Evolutionary conservation across 2,888 invertebrate genomes (phyloP).

Genomic region (Eueremaeus valkanovi): DNA sequence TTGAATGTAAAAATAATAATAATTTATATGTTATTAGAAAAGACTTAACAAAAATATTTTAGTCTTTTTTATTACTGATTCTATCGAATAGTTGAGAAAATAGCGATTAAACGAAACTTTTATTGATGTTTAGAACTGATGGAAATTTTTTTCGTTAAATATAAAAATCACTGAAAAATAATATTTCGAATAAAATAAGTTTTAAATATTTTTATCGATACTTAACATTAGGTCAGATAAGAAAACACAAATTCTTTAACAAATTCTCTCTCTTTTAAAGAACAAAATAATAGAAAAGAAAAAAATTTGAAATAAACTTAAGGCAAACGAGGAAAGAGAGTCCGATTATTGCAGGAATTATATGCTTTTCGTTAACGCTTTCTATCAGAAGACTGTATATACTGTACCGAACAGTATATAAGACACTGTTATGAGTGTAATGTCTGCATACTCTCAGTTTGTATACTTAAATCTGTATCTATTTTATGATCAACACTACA

Average conservation of each 20-base stretch:
- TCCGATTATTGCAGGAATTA: neutral
- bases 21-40: conserved; percentile 18
- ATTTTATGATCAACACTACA: conserved; percentile 31
- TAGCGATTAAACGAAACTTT: conserved; percentile 11
- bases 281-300: too few species aligned
- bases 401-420: neutral
- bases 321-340: conserved; percentile 25
- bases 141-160: neutral
- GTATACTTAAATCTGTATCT: conserved; percentile 34
- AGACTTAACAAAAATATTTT: neutral
- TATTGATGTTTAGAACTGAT: neutral
- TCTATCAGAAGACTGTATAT: too few species aligned
- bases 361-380: neutral
- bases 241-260: neutral
- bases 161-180: neutral
- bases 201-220: conserved; percentile 23
- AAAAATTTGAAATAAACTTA: neutral
- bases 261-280: conserved; percentile 15
- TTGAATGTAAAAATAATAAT: neutral
- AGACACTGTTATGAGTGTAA: neutral
- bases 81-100: conserved; percentile 10
- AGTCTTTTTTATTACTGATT: neutral
- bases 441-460: neutral
- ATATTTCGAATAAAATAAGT: neutral
- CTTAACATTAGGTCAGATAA: neutral